Evolutionary conservation across 2,888 invertebrate species (phyloP).

Genomic region (Diaperis boleti): DNA sequence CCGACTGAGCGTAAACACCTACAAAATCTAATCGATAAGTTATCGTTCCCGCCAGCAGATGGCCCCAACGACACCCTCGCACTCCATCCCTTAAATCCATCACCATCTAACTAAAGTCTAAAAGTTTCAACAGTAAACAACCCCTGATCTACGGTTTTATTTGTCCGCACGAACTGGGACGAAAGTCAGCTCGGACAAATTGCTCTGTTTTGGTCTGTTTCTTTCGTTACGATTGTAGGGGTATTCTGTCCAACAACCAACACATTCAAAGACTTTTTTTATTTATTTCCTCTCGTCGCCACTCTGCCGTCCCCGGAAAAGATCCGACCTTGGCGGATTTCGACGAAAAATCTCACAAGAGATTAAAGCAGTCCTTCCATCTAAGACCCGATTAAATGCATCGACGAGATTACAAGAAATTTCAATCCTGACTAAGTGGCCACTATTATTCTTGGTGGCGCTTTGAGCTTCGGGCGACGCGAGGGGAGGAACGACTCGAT

Average conservation of each 20-base stretch:
- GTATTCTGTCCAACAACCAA: no score
- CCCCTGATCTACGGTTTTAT: background rate
- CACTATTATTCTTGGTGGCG: conserved; percentile 17
- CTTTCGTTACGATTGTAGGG: no score
- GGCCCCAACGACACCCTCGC: background rate
- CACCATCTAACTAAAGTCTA: background rate
- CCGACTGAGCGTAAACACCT: conserved; percentile 2
- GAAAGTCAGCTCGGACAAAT: no score
- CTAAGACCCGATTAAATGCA: conserved; percentile 12
- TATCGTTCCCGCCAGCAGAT: conserved; percentile 1
- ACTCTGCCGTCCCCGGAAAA: no score
- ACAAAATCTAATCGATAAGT: conserved; percentile 13
- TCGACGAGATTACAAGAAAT: conserved; percentile 15
- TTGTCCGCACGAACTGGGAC: no score
- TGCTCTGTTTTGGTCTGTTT: no score
- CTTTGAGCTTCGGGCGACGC: background rate
- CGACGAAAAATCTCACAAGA: no score
- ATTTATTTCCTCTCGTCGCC: no score
- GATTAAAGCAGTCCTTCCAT: conserved; percentile 8
- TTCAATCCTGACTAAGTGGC: conserved; percentile 19
- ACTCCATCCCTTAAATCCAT: background rate
- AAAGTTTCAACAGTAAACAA: background rate
- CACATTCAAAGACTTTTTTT: no score
- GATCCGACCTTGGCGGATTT: no score
- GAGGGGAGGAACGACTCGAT: background rate